phyloP scores from a whole-genome alignment of 2,888 invertebrate genomes.

The Lepidochitona cinerea region DNA sequence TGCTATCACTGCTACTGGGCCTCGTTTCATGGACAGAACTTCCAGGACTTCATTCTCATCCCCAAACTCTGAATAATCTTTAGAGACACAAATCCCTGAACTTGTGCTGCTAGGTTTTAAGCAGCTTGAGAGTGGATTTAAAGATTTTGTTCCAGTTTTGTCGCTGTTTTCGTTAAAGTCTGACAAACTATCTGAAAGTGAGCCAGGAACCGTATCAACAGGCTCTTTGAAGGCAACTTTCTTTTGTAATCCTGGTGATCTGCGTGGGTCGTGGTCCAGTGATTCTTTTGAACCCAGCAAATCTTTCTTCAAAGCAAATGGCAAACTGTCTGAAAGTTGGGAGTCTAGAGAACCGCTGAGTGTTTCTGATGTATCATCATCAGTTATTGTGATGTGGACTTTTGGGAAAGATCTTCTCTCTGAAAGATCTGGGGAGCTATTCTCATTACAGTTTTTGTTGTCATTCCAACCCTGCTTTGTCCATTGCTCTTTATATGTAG shows the following conservation, averaged over 20 bases:
- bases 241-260: neutral
- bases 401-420: neutral
- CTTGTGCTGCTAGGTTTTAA: neutral
- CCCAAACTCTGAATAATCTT: neutral
- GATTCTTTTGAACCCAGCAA: neutral
- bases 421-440: neutral
- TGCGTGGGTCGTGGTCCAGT: neutral
- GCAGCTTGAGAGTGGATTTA: neutral
- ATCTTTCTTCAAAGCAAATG: too few species aligned
- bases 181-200: neutral
- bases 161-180: neutral
- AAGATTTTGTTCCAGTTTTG: neutral
- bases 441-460: neutral
- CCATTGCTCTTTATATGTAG: neutral
- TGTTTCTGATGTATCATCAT: neutral
- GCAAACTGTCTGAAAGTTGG: neutral
- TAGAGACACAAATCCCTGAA: neutral
- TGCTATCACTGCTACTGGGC: neutral
- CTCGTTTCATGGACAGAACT: neutral
- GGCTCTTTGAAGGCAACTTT: neutral
- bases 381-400: neutral
- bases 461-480: neutral
- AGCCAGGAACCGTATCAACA: neutral
- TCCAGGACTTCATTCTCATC: neutral
- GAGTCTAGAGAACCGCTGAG: neutral